Evolutionary conservation across 2,888 invertebrate genomes (phyloP).

Genomic region (Epinotia bilunana): DNA sequence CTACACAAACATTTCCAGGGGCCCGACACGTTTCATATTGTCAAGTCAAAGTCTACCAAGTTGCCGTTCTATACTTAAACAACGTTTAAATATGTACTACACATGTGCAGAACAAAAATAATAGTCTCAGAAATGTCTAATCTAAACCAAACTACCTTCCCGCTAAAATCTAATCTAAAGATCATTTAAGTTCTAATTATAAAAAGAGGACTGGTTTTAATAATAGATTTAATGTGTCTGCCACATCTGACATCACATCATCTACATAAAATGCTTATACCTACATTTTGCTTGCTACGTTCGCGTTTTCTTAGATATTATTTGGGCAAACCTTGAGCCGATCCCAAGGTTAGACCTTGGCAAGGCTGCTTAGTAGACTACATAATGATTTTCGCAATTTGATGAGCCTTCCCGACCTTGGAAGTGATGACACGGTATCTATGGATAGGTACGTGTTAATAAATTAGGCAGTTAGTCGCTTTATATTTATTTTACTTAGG

Average conservation of each 20-base stretch:
- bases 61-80: too few relatives aligned
- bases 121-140: not conserved
- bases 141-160: too few relatives aligned
- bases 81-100: not conserved
- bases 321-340: constrained; percentile 24
- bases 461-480: not conserved
- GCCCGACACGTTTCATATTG: not conserved
- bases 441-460: not conserved
- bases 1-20: constrained; percentile 9
- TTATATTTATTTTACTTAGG: not conserved
- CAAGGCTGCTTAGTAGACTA: constrained; percentile 19
- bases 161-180: too few relatives aligned
- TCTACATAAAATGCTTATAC: not conserved
- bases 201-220: too few relatives aligned
- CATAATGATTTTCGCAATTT: constrained; percentile 14
- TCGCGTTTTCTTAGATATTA: constrained; percentile 12
- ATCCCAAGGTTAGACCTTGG: constrained; percentile 34
- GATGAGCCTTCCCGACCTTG: not conserved
- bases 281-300: not conserved
- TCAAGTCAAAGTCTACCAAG: too few relatives aligned
- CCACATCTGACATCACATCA: too few relatives aligned
- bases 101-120: not conserved
- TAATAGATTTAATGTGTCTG: too few relatives aligned
- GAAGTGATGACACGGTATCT: not conserved
- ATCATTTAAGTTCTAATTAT: too few relatives aligned